Conservation (phyloP, 2,113 vertebrate genomes). For the Chinchilla lanigera region DNA sequence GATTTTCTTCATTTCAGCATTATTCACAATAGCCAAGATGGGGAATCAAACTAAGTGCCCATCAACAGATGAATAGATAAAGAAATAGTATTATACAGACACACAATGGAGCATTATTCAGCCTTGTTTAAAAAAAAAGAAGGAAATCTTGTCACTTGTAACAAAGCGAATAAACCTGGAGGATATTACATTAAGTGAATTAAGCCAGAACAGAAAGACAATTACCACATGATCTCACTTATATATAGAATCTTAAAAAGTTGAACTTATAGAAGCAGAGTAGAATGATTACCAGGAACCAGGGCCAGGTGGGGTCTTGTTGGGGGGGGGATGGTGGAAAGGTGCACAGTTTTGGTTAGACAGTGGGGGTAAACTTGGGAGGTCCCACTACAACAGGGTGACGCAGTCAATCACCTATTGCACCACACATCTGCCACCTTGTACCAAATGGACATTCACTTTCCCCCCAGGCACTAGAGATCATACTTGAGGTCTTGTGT, state of each 20-base stretch:
- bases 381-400: background rate
- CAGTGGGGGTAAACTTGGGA: background rate
- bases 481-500: background rate
- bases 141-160: background rate
- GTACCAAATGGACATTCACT: background rate
- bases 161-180: background rate
- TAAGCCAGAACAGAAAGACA: background rate
- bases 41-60: background rate
- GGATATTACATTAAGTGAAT: background rate
- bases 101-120: background rate
- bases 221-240: background rate
- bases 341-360: background rate
- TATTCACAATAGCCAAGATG: background rate
- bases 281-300: background rate
- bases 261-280: background rate
- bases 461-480: background rate
- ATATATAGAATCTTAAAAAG: background rate
- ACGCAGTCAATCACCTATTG: background rate
- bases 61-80: background rate
- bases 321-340: background rate
- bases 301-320: background rate
- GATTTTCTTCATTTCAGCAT: background rate
- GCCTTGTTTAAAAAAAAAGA: background rate
- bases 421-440: background rate
- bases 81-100: background rate